Base-by-base conservation (phyloP, 1,140 invertebrate species). In the Penaeus vannamei region DNA sequence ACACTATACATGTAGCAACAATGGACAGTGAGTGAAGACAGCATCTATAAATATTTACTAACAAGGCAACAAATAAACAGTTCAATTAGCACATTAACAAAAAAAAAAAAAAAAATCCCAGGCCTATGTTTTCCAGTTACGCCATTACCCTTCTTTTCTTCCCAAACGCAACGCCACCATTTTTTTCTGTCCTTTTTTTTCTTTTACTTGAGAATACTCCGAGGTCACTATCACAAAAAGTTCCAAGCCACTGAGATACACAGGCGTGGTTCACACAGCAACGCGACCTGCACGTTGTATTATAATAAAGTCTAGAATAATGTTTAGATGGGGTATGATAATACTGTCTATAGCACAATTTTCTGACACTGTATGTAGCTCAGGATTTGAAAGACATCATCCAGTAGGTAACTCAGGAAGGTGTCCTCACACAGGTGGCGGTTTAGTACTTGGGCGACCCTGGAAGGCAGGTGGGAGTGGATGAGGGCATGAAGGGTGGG, bases 1-100 rank as follows among this genome's bases (percentile, higher is more conserved):
- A 86, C 72, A 79, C 60, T 86, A 86, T 72, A 80, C 85, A 86
- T 86, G 29, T 86, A 86, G 76, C 80, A 86, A 86, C 85, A 86
- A 86, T 32, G 61, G 60, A 77, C 46, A 79, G 72, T 72, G 69
- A 42, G 26, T 42, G 46, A 76, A 88, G 62, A 61, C 66, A 60
- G 80, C 81, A 76, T 72, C 80, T 88, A 88, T 88, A 88, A 88
- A 88, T 88, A 86, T 79, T 61, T 36, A 88, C 87, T 88, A 83
- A 82, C 81, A 84, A 84, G 42, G 53, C 59, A 88, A 88, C 81
- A 88, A 84, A 61, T 84, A 79, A 84, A 84, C 87, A 84, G 59
- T 83, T 76, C 26, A 29, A 76, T 29, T 36, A 32, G 69, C 84
- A 85, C 83, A 36, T 84, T 66, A 84, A 66, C 64, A 84, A 84